phyloP scores from a whole-genome alignment of 2,888 invertebrate genomes.

The Eucriotettix oculatus region DNA sequence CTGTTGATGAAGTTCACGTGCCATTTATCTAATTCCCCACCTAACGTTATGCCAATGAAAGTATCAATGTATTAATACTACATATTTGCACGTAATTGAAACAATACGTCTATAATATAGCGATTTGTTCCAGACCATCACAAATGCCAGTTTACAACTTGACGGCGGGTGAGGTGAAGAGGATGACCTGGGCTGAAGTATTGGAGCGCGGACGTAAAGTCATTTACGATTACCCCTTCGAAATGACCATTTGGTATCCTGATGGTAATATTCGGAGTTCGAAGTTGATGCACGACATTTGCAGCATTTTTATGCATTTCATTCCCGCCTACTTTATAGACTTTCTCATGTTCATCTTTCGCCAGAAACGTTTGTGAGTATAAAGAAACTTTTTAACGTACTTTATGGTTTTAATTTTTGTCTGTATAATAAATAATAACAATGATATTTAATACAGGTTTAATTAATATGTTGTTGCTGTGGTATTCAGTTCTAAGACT shows the following conservation, averaged over 20 bases:
- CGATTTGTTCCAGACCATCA: conserved; percentile 9
- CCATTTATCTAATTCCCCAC: too few species aligned
- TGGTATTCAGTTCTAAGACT: too few species aligned
- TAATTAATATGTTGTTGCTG: too few species aligned
- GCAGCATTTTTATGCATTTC: conserved; percentile 52
- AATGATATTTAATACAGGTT: too few species aligned
- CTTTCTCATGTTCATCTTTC: conserved; percentile 42
- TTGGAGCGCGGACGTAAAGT: conserved; percentile 43
- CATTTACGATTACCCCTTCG: conserved; percentile 54
- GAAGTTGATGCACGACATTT: conserved; percentile 43
- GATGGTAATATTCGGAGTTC: conserved; percentile 56
- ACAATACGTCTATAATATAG: too few species aligned
- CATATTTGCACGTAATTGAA: too few species aligned
- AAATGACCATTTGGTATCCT: conserved; percentile 62
- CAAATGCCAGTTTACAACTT: conserved; percentile 54
- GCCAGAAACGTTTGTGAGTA: conserved; percentile 66
- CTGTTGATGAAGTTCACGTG: too few species aligned
- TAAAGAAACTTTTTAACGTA: neutral
- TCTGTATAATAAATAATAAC: too few species aligned
- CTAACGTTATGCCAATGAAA: too few species aligned
- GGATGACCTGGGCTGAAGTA: conserved; percentile 72
- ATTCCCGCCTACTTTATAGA: conserved; percentile 67
- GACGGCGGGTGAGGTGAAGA: conserved; percentile 58
- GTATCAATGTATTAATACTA: too few species aligned
- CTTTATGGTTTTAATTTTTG: too few species aligned